Evolutionary conservation across 2,113 vertebrate species (phyloP), one percentile per base, ranked within the genome.

Genomic region (Cheilinus undulatus): DNA sequence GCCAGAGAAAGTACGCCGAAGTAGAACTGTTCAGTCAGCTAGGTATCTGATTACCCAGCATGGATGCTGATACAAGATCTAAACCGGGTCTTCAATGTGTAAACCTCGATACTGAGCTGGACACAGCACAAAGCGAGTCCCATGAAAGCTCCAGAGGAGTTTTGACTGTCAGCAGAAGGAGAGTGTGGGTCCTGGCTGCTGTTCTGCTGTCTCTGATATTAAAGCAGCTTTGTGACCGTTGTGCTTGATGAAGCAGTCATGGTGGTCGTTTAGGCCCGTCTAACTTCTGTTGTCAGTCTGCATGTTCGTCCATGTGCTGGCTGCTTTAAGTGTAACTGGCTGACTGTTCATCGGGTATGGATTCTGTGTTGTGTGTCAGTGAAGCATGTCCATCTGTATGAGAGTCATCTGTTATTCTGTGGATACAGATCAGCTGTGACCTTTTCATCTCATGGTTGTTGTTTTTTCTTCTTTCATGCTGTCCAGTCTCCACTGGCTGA

Each of bases 341-440:
- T 74, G 40, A 28, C 10, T 57, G 49, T 49, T 78, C 20, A 20
- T 24, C 54, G 58, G 49, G 46, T 72, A 30, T 80, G 23, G 69
- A 38, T 11, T 12, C 11, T 49, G n/a, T 69, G 26, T 71, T 38
- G 49, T 70, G 19, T 12, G 36, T 69, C 22, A 65, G 75, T 62
- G 59, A 70, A 70, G 30, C 70, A 64, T 68, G 73, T 42, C 40
- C 17, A 6, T 46, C 43, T 51, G 62, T 32, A 10, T 14, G 20
- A 56, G 12, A 40, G 23, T 22, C 13, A 65, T 75, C 19, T 34
- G 15, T 57, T 36, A 2, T 8, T 26, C 7, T 4, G 14, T 70
- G 32, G 52, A 46, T 34, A 51, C 30, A 51, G 65, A 50, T 60
- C 36, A 7, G 7, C 19, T 4, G 13, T 14, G 12, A 38, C 36